Evolutionary conservation across 1,140 invertebrate genomes (phyloP), one percentile per base, ranked within the genome.

Genomic region (Asbolus verrucosus): DNA sequence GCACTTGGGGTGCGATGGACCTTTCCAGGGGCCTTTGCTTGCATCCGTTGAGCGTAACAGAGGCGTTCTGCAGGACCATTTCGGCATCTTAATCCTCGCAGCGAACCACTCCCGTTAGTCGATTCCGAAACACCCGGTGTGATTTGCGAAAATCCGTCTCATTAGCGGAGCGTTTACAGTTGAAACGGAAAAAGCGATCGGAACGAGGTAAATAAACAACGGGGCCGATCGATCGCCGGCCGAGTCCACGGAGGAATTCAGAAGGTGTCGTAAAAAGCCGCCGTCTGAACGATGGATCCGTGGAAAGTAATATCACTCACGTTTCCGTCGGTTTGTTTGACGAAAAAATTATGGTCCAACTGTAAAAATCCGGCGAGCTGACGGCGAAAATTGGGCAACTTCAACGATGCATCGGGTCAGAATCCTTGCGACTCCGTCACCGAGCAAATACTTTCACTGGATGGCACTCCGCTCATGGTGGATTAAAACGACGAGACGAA

Each of bases 1-100:
- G 72, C 43, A 68, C 72, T 24, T 70, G 66, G 11, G 72, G 72
- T 14, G 68, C 1, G 67, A 60, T 21, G n/a, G n/a, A n/a, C 59
- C 61, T 39, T 14, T 73, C 63, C 67, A 70, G 71, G 11, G 65
- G 59, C 11, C 65, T 46, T 2, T 31, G 21, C 0, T 43, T 38
- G 4, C 68, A 41, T 67, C 39, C 24, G 16, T 68, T 61, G 8
- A 60, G 30, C n/a, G 61, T 63, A 13, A 62, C 18, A 15, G 65
- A 43, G 30, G 54, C 65, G 46, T 67, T 67, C 67, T 73, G 72
- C 38, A 73, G 43, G 33, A 73, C 72, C 72, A 73, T 73, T 67
- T 72, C 67, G 31, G 31, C 43, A 72, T 65, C 54, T 60, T 54
- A 67, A 27, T 27, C n/a, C n/a, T n/a, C n/a, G n/a, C 1, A 41